Conservation (phyloP, 2,888 invertebrate genomes). For the Drosophila buzzatii region DNA sequence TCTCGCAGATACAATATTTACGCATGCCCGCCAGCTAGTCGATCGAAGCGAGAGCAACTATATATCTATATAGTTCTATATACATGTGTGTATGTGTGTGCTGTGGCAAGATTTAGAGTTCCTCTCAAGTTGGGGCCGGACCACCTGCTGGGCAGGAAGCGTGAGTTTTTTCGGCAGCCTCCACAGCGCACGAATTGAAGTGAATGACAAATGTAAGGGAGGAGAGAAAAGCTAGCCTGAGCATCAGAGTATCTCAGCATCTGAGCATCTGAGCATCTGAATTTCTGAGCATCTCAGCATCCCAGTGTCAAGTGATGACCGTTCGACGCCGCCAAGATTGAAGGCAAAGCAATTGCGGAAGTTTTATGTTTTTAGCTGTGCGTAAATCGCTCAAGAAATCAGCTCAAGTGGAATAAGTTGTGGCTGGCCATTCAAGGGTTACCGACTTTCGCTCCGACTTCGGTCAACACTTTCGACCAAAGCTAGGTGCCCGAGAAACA, state of each 20-base stretch:
- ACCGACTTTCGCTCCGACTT: constrained; percentile 59
- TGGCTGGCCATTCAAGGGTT: constrained; percentile 58
- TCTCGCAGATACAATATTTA: constrained; percentile 56
- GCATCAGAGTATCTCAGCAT: not conserved
- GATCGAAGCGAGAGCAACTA: constrained; percentile 10
- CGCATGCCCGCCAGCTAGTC: constrained; percentile 16
- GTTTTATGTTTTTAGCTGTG: constrained; percentile 79
- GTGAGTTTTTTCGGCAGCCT: constrained; percentile 18
- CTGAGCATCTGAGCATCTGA: not conserved
- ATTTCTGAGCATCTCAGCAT: not conserved
- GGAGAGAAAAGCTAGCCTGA: constrained; percentile 18
- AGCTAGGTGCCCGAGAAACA: constrained; percentile 25
- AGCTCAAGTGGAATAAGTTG: constrained; percentile 81
- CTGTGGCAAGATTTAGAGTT: constrained; percentile 68
- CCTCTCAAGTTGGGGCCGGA: constrained; percentile 58
- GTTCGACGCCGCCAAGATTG: constrained; percentile 15
- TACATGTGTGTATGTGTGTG: not conserved
- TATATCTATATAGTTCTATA: not conserved
- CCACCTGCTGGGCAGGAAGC: constrained; percentile 83
- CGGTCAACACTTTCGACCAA: constrained; percentile 66
- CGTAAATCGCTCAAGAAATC: constrained; percentile 81
- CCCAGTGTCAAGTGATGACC: constrained; percentile 24
- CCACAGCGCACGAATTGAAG: constrained; percentile 1
- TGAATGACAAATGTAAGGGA: constrained; percentile 59
- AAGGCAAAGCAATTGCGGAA: constrained; percentile 70